Conservation (phyloP, 2,797 vertebrate genomes). For the Peromyscus eremicus region DNA sequence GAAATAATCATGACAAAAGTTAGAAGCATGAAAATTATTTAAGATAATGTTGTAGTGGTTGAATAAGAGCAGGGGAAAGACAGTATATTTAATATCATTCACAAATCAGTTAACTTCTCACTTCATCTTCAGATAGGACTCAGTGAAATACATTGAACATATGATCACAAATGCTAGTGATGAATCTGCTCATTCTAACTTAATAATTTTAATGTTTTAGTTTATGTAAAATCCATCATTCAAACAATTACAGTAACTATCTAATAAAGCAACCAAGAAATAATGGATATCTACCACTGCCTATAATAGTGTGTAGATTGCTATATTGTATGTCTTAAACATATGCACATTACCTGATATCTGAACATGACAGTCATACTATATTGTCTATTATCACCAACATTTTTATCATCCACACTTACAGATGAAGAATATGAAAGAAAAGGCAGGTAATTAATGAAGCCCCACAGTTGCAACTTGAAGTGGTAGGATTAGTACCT, state of each 20-base stretch:
- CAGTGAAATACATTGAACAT: neutral
- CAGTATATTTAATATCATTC: neutral
- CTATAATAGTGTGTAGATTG: neutral
- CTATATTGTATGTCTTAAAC: accelerated
- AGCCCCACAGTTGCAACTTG: neutral
- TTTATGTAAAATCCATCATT: neutral
- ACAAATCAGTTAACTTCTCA: neutral
- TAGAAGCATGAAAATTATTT: neutral
- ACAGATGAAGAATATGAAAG: neutral
- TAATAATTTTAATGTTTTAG: neutral
- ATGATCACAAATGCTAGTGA: neutral
- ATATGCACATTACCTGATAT: too few relatives aligned
- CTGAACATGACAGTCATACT: neutral
- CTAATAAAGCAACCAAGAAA: neutral
- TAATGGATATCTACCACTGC: neutral
- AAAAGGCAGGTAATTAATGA: neutral
- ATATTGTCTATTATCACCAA: too few relatives aligned
- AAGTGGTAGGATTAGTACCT: neutral
- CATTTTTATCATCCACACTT: neutral
- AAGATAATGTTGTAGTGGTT: neutral
- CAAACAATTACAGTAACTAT: neutral
- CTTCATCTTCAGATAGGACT: neutral
- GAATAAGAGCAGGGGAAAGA: neutral
- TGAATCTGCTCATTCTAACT: neutral
- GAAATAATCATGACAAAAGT: neutral